Percentiles rank a stretch among this genome's conserved stretches.
These are phyloP conservation scores for Anabas testudineus DNA, from an alignment of 2,797 vertebrate genomes.

Conservation along the genomic window DNA sequence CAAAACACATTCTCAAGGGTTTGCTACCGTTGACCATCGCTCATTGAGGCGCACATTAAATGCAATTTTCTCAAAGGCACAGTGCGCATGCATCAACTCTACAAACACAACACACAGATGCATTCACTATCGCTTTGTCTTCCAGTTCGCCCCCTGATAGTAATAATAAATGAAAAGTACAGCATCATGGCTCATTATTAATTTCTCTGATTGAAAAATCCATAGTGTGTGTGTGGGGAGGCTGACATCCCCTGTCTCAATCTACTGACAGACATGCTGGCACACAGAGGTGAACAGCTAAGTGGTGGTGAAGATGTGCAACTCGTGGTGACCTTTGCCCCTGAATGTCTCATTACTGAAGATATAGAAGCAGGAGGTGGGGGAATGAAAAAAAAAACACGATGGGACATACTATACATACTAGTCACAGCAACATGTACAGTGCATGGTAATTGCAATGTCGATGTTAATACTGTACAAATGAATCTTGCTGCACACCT, in stretches of 20 bases:
- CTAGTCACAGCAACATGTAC: conserved; percentile 37
- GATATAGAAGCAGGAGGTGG: neutral
- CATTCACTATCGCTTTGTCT: conserved; percentile 50
- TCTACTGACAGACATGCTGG: neutral
- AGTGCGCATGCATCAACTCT: conserved; percentile 10
- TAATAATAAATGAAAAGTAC: conserved; percentile 54
- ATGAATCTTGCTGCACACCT: conserved; percentile 3
- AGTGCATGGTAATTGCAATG: no score
- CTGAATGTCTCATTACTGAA: conserved; percentile 16
- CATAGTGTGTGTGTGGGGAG: conserved; percentile 10
- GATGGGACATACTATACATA: conserved; percentile 25
- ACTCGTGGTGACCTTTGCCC: conserved; percentile 6
- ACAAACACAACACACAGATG: conserved; percentile 9
- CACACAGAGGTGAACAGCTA: neutral
- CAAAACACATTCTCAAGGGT: conserved; percentile 45
- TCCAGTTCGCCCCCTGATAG: conserved; percentile 19
- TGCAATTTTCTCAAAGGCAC: conserved; percentile 27
- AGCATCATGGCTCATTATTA: conserved; percentile 19
- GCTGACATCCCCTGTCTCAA: neutral
- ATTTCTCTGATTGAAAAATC: conserved; percentile 20
- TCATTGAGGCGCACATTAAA: conserved; percentile 53
- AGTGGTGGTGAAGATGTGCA: conserved; percentile 9
- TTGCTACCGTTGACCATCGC: conserved; percentile 37
- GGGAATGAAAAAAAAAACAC: neutral
- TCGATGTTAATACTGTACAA: neutral